These are phyloP conservation scores for Perca schrenkii DNA, from an alignment of 2,113 vertebrate species.

Conservation along the genomic window DNA sequence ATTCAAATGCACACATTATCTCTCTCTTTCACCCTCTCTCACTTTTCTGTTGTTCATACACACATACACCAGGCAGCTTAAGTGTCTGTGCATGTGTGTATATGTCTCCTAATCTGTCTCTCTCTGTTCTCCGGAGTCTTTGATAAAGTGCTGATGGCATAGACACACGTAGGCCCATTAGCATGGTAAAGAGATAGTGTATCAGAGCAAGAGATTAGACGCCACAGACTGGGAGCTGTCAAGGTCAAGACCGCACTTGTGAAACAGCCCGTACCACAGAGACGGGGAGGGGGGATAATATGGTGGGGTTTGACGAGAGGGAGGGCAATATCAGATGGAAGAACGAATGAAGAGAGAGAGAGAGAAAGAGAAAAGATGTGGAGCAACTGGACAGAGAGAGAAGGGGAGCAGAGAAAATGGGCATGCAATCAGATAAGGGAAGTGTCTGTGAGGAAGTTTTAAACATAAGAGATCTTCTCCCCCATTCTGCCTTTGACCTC, in stretches of 20 bases:
- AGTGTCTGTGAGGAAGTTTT: slow-evolving; percentile 40
- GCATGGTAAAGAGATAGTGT: slow-evolving; percentile 84
- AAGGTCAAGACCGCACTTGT: slow-evolving; percentile 85
- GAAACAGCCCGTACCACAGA: slow-evolving; percentile 75
- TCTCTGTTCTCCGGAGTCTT: slow-evolving; percentile 73
- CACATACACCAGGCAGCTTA: slow-evolving; percentile 56
- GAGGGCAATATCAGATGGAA: slow-evolving; percentile 43
- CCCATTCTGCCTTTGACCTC: neutral
- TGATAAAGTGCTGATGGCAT: slow-evolving; percentile 85
- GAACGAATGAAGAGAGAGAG: slow-evolving; percentile 19
- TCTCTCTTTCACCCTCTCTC: slow-evolving; percentile 52
- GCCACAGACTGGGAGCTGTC: slow-evolving; percentile 80
- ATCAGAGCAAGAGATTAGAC: slow-evolving; percentile 84
- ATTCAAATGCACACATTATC: slow-evolving; percentile 60
- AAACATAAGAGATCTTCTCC: slow-evolving; percentile 24
- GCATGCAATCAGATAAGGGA: slow-evolving; percentile 40
- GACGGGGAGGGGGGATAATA: slow-evolving; percentile 41
- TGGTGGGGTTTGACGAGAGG: slow-evolving; percentile 36
- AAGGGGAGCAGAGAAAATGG: slow-evolving; percentile 12
- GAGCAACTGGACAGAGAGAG: slow-evolving; percentile 1
- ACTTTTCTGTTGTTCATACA: slow-evolving; percentile 63
- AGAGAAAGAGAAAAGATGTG: slow-evolving; percentile 3
- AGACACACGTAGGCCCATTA: slow-evolving; percentile 78
- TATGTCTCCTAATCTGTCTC: slow-evolving; percentile 77
- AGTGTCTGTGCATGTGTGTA: slow-evolving; percentile 46